Evolutionary conservation across 2,113 vertebrate species (phyloP).

Genomic region (Callocephalon fimbriatum): DNA sequence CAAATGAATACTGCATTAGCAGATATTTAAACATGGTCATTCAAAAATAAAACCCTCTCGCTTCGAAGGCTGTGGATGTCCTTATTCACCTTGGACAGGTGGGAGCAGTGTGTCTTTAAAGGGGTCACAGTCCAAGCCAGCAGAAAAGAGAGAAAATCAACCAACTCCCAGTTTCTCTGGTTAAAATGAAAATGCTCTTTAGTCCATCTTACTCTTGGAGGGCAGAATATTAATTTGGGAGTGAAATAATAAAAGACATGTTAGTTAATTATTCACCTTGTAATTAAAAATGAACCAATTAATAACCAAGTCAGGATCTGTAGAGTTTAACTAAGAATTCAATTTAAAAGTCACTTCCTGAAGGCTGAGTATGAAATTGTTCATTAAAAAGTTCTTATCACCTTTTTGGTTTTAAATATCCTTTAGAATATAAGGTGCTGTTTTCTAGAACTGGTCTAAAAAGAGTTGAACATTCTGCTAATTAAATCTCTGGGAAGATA

Average conservation of each 20-base stretch:
- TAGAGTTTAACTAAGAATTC: neutral
- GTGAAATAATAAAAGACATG: neutral
- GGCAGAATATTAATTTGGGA: neutral
- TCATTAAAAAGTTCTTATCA: neutral
- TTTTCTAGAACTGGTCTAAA: neutral
- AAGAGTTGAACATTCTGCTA: neutral
- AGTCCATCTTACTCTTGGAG: neutral
- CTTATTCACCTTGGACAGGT: neutral
- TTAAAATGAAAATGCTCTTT: neutral
- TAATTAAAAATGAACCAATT: conserved; percentile 46
- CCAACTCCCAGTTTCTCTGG: neutral
- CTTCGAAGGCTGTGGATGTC: neutral
- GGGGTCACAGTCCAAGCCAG: neutral
- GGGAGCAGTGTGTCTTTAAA: neutral
- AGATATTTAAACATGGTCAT: neutral
- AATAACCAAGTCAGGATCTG: neutral
- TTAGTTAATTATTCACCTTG: conserved; percentile 5
- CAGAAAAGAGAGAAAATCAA: neutral
- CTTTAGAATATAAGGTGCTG: neutral
- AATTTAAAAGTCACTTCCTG: neutral
- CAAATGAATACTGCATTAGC: neutral
- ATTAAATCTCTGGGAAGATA: neutral
- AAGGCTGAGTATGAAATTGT: neutral
- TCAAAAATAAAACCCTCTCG: neutral
- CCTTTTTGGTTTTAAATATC: neutral